Evolutionary conservation across 2,797 vertebrate species (phyloP).

Genomic region (Aldrovandia affinis): DNA sequence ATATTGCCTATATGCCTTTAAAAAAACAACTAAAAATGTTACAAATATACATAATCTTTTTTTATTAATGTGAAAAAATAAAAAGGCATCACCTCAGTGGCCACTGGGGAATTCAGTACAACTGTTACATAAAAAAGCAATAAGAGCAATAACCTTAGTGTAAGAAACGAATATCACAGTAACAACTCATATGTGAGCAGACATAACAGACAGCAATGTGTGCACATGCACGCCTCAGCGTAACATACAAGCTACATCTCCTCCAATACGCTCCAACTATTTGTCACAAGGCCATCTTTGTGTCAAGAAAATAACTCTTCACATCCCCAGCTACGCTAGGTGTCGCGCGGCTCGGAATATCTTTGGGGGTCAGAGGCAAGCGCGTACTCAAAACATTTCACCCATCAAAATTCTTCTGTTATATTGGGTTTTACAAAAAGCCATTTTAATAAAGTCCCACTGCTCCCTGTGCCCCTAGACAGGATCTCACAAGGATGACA

Average conservation of each 20-base stretch:
- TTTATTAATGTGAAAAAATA: background rate
- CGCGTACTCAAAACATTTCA: slow-evolving; percentile 45
- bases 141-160: background rate
- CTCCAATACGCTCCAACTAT: slow-evolving; percentile 42
- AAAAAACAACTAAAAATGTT: too few relatives aligned
- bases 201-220: slow-evolving; percentile 38
- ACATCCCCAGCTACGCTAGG: slow-evolving; percentile 41
- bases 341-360: slow-evolving; percentile 46
- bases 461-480: slow-evolving; percentile 65
- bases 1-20: background rate
- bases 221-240: slow-evolving; percentile 9
- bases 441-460: slow-evolving; percentile 70
- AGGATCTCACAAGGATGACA: slow-evolving; percentile 74
- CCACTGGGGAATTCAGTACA: background rate
- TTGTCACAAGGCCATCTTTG: slow-evolving; percentile 47
- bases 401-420: slow-evolving; percentile 46
- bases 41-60: background rate
- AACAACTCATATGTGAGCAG: slow-evolving; percentile 15
- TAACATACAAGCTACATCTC: slow-evolving; percentile 43
- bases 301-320: slow-evolving; percentile 55
- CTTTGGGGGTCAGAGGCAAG: slow-evolving; percentile 48
- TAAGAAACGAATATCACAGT: background rate
- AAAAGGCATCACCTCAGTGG: background rate
- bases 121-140: background rate
- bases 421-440: slow-evolving; percentile 73